These are phyloP conservation scores for Eutrigla gurnardus DNA, from an alignment of 2,797 vertebrate species.

Conservation along the genomic window DNA sequence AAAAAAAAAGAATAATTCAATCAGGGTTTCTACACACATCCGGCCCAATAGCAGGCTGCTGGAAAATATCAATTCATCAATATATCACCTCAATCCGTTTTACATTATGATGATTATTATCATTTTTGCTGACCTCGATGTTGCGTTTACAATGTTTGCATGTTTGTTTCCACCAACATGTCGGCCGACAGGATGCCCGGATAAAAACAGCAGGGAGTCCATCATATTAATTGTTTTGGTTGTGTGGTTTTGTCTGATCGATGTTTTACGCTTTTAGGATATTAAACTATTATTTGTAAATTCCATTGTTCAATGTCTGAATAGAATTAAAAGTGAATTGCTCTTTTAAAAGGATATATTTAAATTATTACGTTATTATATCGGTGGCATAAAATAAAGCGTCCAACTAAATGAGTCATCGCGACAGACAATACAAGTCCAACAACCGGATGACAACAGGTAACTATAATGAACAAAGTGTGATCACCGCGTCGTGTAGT, in stretches of 20 bases:
- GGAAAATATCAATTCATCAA: no score
- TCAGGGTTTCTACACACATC: not conserved
- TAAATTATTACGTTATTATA: not conserved
- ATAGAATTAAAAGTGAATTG: not conserved
- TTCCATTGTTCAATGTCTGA: not conserved
- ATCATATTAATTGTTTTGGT: not conserved
- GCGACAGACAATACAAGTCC: not conserved
- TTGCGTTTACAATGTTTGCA: no score
- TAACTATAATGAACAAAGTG: slow-evolving; percentile 2
- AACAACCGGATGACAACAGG: not conserved
- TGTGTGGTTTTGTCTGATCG: not conserved
- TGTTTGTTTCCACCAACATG: no score
- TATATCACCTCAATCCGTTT: no score
- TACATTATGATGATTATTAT: no score
- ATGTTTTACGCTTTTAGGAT: not conserved
- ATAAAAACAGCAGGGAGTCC: not conserved
- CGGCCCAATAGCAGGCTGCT: not conserved
- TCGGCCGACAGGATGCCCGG: no score
- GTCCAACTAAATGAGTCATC: not conserved
- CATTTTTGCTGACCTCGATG: no score
- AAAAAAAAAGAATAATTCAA: no score
- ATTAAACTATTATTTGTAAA: not conserved
- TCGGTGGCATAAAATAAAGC: not conserved
- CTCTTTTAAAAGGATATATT: not conserved
- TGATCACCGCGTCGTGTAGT: not conserved